Percentiles rank a stretch among this genome's conserved stretches.
Evolutionary conservation across 2,113 vertebrate species (phyloP).

Genomic region (Pedionomus torquatus): DNA sequence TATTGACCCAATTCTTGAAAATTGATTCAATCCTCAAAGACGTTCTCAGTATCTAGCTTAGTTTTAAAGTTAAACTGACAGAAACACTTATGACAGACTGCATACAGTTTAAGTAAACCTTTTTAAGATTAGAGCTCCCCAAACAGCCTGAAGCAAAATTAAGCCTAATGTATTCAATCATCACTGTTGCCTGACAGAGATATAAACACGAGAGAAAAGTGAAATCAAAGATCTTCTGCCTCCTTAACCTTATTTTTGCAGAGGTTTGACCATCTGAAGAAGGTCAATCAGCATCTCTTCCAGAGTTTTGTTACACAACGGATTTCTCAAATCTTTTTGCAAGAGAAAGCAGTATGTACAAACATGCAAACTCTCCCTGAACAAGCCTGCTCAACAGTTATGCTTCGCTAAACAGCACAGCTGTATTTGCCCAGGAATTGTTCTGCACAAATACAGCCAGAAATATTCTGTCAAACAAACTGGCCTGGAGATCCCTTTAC

Average conservation of each 20-base stretch:
- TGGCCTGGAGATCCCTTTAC: not conserved
- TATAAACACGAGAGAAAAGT: not conserved
- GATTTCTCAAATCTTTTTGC: not conserved
- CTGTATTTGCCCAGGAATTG: not conserved
- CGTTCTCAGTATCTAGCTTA: not conserved
- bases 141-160: not conserved
- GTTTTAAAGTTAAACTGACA: not conserved
- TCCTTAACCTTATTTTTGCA: not conserved
- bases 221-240: not conserved
- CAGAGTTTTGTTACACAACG: not conserved
- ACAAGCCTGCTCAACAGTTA: not conserved
- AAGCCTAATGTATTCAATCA: not conserved
- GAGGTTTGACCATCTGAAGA: not conserved
- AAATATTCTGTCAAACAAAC: not conserved
- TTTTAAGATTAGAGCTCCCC: not conserved
- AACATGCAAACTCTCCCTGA: not conserved
- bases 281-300: not conserved
- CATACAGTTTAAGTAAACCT: not conserved
- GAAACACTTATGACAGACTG: not conserved
- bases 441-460: not conserved
- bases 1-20: constrained; percentile 7
- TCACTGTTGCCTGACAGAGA: not conserved
- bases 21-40: not conserved
- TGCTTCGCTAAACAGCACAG: not conserved
- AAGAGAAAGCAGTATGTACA: not conserved